Percentiles rank a stretch among this genome's conserved stretches.
These are phyloP conservation scores for Orchestia grillus DNA, from an alignment of 1,140 invertebrate genomes.

Conservation along the genomic window DNA sequence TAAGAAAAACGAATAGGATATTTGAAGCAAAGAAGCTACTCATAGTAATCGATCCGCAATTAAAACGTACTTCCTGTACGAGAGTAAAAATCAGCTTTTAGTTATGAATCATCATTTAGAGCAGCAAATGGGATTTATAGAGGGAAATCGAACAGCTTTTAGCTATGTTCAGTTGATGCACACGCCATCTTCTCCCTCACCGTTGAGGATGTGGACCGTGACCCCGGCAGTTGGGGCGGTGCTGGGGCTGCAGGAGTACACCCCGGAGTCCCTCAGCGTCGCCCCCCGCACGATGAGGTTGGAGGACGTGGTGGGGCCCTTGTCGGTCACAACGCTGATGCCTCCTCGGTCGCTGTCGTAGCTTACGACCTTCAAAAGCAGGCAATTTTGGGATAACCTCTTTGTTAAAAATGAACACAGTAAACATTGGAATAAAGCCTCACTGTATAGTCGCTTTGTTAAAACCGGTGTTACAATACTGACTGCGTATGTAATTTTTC, in stretches of 20 bases:
- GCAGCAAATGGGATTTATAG: too few relatives aligned
- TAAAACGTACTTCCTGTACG: too few relatives aligned
- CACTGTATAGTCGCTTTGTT: not conserved
- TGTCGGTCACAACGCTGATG: slow-evolving; percentile 73
- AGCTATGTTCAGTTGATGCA: not conserved
- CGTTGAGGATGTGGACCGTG: slow-evolving; percentile 68
- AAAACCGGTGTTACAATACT: not conserved
- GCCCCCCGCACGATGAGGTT: slow-evolving; percentile 68
- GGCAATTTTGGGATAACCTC: not conserved
- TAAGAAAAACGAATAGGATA: not conserved
- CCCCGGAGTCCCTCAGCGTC: slow-evolving; percentile 63
- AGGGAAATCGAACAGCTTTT: too few relatives aligned
- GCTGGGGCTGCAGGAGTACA: slow-evolving; percentile 67
- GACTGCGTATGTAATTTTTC: not conserved
- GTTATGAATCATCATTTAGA: too few relatives aligned
- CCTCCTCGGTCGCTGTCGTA: slow-evolving; percentile 68
- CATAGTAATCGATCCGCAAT: too few relatives aligned
- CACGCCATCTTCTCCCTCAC: slow-evolving; percentile 52
- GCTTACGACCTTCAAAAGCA: slow-evolving; percentile 61
- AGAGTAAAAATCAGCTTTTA: too few relatives aligned
- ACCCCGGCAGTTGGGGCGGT: slow-evolving; percentile 65
- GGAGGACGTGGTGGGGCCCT: slow-evolving; percentile 65
- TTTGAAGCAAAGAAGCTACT: too few relatives aligned
- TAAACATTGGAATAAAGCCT: not conserved
- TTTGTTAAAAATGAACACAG: not conserved